Percentiles rank a stretch among this genome's conserved stretches.
Conservation (phyloP, 2,113 vertebrate genomes). For the Grantiella picta region DNA sequence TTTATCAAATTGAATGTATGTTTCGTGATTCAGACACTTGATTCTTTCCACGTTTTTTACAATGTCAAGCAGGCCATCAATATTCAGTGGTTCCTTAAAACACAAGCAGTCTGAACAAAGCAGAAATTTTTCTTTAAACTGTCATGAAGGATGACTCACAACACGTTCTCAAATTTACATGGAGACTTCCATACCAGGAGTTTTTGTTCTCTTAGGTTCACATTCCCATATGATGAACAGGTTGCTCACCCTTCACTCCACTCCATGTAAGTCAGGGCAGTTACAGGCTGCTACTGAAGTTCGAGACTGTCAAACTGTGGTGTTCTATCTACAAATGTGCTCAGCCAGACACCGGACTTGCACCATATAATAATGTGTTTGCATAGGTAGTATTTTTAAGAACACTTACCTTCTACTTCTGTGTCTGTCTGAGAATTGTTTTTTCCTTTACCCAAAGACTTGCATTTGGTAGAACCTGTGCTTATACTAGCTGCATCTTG, state of each 20-base stretch:
- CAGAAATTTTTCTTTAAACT: not conserved
- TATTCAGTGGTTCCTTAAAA: not conserved
- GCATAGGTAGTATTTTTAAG: not conserved
- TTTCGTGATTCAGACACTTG: not conserved
- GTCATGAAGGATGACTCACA: not conserved
- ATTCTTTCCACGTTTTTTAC: not conserved
- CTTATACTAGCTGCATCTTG: conserved; percentile 66
- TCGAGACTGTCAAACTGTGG: not conserved
- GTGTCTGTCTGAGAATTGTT: conserved; percentile 71
- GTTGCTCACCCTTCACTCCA: not conserved
- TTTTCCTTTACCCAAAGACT: conserved; percentile 73
- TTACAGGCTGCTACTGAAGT: not conserved
- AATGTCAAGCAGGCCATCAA: not conserved
- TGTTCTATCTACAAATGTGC: not conserved
- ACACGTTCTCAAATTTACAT: not conserved
- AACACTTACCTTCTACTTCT: conserved; percentile 68
- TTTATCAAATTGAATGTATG: not conserved
- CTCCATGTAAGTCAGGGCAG: not conserved
- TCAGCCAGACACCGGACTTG: not conserved
- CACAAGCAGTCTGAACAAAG: not conserved
- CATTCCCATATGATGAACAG: not conserved
- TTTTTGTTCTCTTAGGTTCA: not conserved
- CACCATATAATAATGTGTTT: no score
- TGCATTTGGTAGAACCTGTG: conserved; percentile 75
- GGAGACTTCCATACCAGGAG: not conserved